phyloP scores from a whole-genome alignment of 2,888 invertebrate genomes.

The Nemotelus pantherinus region DNA sequence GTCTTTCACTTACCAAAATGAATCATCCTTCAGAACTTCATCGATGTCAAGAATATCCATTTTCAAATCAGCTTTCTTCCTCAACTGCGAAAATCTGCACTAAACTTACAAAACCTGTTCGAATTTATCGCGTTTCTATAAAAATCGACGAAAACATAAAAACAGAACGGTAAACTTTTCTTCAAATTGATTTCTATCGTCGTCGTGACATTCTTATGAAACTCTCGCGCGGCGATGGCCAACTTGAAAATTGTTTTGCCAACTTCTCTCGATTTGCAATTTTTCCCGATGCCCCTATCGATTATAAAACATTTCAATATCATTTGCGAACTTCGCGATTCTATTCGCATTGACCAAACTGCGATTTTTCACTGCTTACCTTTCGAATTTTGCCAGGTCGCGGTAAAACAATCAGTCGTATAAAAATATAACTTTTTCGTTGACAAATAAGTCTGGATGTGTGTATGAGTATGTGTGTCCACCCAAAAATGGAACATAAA shows the following conservation, averaged over 20 bases:
- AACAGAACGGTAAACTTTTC: constrained; percentile 12
- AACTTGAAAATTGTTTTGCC: constrained; percentile 28
- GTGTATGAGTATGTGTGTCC: constrained; percentile 12
- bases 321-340: background rate
- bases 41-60: constrained; percentile 65
- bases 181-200: constrained; percentile 10
- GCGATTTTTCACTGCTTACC: constrained; percentile 1
- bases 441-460: constrained; percentile 32
- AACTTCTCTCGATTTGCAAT: constrained; percentile 24
- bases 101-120: background rate
- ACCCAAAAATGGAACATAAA: background rate
- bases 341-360: too few relatives aligned
- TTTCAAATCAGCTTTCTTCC: background rate
- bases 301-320: background rate
- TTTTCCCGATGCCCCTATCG: background rate
- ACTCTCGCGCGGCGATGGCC: constrained; percentile 21
- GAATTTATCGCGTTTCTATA: background rate
- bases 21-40: constrained; percentile 64
- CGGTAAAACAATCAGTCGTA: constrained; percentile 39
- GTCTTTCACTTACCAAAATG: constrained; percentile 60
- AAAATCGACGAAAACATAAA: background rate
- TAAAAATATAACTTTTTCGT: constrained; percentile 43
- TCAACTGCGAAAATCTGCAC: background rate
- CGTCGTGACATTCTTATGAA: constrained; percentile 37
- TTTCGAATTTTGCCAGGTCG: constrained; percentile 26